Evolutionary conservation across 1,140 invertebrate genomes (phyloP).

Genomic region (Gryon sp.): DNA sequence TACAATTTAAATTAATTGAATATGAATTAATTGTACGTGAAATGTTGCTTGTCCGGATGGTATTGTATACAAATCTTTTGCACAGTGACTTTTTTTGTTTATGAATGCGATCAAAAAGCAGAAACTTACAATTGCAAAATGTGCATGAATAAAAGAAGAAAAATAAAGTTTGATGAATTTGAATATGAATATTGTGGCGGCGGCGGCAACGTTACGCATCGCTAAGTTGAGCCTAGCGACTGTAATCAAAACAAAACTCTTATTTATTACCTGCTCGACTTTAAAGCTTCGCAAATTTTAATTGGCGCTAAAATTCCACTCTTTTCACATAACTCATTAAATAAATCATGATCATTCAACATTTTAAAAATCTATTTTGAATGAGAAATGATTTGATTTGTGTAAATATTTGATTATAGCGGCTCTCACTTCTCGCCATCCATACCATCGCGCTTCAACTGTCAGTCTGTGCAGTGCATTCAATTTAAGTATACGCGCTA

Average conservation of each 20-base stretch:
- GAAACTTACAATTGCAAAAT: too few species aligned
- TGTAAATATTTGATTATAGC: too few species aligned
- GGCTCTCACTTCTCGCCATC: slow-evolving; percentile 35
- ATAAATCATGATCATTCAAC: slow-evolving; percentile 70
- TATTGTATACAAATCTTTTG: too few species aligned
- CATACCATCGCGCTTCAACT: slow-evolving; percentile 33
- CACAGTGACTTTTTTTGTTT: too few species aligned
- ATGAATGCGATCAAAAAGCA: too few species aligned
- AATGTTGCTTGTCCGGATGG: too few species aligned
- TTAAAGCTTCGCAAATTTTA: slow-evolving; percentile 67
- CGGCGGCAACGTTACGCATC: slow-evolving; percentile 36
- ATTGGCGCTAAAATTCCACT: slow-evolving; percentile 61
- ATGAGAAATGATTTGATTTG: too few species aligned
- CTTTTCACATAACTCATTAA: slow-evolving; percentile 68
- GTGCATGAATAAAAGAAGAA: background rate
- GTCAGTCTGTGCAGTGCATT: too few species aligned
- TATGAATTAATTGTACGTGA: too few species aligned
- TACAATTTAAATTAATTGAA: too few species aligned
- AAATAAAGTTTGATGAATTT: background rate
- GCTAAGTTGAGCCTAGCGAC: slow-evolving; percentile 41
- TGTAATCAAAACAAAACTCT: slow-evolving; percentile 42
- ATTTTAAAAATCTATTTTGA: too few species aligned
- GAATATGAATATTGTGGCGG: background rate
- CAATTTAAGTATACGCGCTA: too few species aligned
- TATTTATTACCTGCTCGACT: slow-evolving; percentile 65